Base-by-base conservation (phyloP, 2,888 invertebrate genomes). In the Silvanus unidentatus region DNA sequence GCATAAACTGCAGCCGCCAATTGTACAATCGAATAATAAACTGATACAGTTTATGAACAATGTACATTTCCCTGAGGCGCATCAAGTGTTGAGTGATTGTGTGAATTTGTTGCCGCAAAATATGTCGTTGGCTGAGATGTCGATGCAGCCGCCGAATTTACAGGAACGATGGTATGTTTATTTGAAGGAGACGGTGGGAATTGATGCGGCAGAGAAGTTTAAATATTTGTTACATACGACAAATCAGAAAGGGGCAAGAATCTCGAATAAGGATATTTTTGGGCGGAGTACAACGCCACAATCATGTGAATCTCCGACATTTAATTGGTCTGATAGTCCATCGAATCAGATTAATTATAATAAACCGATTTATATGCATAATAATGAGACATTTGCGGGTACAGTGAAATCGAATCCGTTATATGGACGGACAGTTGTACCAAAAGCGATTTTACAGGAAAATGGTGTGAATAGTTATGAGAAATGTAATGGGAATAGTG, bases 31-130 rank as follows among this genome's bases (percentile, higher is more conserved):
- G 10, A 60, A 50, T 42, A 58, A 76, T 50, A 76, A 75, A 43
- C 63, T 72, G 44, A 76, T 78, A 48, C 78, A 78, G 57, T 79
- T 79, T 63, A 68, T 78, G 42, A 77, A 77, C 52, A 79, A 78
- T 58, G 78, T 78, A 2, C 78, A 79, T 63, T 75, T 77, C 52
- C 75, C 76, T 0, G 74, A 75, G 60, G 64, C 66, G 27, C 58
- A 60, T 16, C 48, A 54, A n/a, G 54, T 60, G n/a, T 47, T 67
- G 28, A 64, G 57, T 38, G 68, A 69, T 48, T 68, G 65, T 43
- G 54, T 71, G 15, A 70, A 72, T 48, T 63, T 80, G 37, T 62
- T 80, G 47, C 79, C 79, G 1, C 73, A 75, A 15, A 77, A 77
- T 55, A 75, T 78, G 64, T 75, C 74, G 34, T 69, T 79, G 44